Evolutionary conservation across 2,797 vertebrate genomes (phyloP).

Genomic region (Channallabes apus): DNA sequence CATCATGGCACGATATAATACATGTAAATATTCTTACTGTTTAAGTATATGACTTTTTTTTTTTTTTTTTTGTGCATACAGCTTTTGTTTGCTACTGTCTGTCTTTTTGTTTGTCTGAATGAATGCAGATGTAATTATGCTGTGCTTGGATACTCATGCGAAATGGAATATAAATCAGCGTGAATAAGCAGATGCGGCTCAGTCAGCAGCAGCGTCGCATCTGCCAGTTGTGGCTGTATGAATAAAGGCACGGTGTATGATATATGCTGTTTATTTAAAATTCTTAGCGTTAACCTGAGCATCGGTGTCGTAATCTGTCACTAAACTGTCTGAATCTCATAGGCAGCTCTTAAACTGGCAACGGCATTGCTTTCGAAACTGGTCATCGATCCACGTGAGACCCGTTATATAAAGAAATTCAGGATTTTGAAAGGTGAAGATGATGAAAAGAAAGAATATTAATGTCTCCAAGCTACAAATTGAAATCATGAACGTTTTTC

Average conservation of each 20-base stretch:
- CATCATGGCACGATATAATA: background rate
- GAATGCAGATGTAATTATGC: constrained; percentile 10
- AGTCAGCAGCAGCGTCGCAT: constrained; percentile 22
- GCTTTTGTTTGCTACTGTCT: constrained; percentile 23
- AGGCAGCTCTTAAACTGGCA: background rate
- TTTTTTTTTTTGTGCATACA: background rate
- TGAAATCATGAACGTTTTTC: background rate
- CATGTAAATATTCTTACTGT: background rate
- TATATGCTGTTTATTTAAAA: background rate
- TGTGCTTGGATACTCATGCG: constrained; percentile 17
- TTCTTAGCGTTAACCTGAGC: constrained; percentile 13
- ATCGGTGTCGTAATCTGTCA: constrained; percentile 15
- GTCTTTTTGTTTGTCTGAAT: constrained; percentile 9
- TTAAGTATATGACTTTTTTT: background rate
- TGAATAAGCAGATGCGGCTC: constrained; percentile 36
- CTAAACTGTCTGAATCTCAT: background rate
- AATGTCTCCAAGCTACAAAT: background rate
- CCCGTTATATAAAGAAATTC: constrained; percentile 1
- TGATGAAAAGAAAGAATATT: constrained; percentile 13
- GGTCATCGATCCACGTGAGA: background rate
- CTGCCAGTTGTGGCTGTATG: background rate
- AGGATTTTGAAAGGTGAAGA: background rate
- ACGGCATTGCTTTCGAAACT: constrained; percentile 12
- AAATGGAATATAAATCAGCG: constrained; percentile 41
- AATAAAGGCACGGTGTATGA: background rate